Base-by-base conservation (phyloP, 2,113 vertebrate species). In the Petrocephalus zakoni region DNA sequence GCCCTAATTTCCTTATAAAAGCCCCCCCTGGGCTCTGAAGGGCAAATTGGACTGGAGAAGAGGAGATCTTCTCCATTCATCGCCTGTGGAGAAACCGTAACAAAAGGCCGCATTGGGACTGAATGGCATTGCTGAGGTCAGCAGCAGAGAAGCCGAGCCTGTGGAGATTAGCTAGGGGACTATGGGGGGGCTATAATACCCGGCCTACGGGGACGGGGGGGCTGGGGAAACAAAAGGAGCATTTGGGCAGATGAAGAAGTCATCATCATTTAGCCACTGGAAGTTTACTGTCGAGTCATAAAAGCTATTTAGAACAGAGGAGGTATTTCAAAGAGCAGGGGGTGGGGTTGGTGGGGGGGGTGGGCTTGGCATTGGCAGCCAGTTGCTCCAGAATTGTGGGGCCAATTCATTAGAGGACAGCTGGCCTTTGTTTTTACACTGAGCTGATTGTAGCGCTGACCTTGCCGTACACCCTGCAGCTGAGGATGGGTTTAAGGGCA, bases 241-340 rank as follows among this genome's bases (percentile, higher is more conserved):
- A 96, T 97, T 97, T 96, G 96, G 96, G 97, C 97, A 98, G 96
- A 97, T 96, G 97, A 97, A 98, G 96, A 97, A 97, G 97, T 95
- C 90, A 97, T 98, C 97, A 98, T 97, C 96, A 97, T 98, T 97
- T 97, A 97, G 95, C 95, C 94, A 96, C 94, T 95, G 94, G 93
- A 95, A 95, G 92, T 96, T 97, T 97, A 96, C 95, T 94, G 93
- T 94, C 94, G 90, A 95, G 96, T 96, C 96, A 96, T 96, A 96
- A 96, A 97, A 96, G 95, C 91, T 94, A 94, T 95, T 95, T 92
- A 95, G 94, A 94, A 95, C 78, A 72, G 68, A 92, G 92, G 92
- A 89, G 92, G 89, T 91, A 91, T 93, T 92, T 96, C 94, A 94
- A 95, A 95, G 95, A 92, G n/a, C 61, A 91, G 91, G 94, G 91